These are phyloP conservation scores for Yponomeuta cagnagella DNA, from an alignment of 2,888 invertebrate species.

Conservation along the genomic window DNA sequence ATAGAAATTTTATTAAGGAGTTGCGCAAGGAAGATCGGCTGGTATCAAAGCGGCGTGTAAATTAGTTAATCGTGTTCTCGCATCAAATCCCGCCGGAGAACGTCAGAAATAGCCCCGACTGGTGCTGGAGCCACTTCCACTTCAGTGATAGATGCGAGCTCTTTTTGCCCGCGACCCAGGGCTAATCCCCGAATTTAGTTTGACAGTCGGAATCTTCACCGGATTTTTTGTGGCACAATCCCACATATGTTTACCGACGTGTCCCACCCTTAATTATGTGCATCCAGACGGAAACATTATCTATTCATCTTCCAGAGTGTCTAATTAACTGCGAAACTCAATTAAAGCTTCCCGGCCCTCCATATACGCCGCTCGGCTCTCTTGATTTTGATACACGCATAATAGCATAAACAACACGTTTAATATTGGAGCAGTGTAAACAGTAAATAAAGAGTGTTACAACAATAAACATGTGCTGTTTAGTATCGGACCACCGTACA, in stretches of 20 bases:
- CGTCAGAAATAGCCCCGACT: conserved; percentile 2
- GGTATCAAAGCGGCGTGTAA: conserved; percentile 8
- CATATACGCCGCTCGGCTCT: conserved; percentile 1
- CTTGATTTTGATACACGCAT: not conserved
- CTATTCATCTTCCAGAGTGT: conserved; percentile 24
- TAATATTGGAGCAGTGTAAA: conserved; percentile 8
- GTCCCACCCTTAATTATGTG: conserved; percentile 60
- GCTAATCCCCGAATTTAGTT: conserved; percentile 67
- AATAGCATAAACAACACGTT: conserved; percentile 6
- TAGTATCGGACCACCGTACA: conserved; percentile 29
- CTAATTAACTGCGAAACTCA: conserved; percentile 19
- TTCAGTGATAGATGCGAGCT: conserved; percentile 50
- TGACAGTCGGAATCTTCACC: conserved; percentile 67
- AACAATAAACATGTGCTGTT: conserved; percentile 39
- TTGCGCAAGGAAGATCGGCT: not conserved
- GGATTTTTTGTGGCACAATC: conserved; percentile 54
- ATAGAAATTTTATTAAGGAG: not conserved
- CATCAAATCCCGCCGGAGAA: not conserved
- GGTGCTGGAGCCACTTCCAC: not conserved
- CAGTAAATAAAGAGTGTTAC: conserved; percentile 12
- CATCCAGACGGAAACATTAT: conserved; percentile 52
- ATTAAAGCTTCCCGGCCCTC: conserved; percentile 3
- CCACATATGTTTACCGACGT: conserved; percentile 62
- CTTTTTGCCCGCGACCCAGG: conserved; percentile 58
- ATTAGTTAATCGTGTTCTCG: conserved; percentile 12